phyloP scores from a whole-genome alignment of 2,113 vertebrate genomes.

The Passerina amoena region DNA sequence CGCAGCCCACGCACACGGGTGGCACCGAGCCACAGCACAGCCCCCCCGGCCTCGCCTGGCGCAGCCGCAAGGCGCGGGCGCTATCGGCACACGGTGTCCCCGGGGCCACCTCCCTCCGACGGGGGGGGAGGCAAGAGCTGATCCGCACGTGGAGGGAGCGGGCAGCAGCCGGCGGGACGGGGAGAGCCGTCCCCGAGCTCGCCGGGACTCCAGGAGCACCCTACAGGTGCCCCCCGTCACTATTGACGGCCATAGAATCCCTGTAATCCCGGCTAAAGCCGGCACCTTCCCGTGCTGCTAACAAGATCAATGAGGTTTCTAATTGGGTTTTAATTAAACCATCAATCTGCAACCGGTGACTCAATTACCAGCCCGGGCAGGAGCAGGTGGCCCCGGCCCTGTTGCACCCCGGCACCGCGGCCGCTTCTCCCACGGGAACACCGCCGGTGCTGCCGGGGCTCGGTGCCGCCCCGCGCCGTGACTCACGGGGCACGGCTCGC shows the following conservation, averaged over 20 bases:
- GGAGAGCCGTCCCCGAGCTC: background rate
- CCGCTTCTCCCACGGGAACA: background rate
- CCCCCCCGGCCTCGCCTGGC: background rate
- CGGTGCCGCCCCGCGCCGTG: background rate
- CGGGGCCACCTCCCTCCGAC: background rate
- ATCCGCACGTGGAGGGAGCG: background rate
- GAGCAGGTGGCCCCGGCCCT: background rate
- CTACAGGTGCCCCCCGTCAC: background rate
- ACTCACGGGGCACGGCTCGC: background rate
- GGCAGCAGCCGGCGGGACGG: rapidly evolving
- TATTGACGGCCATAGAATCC: background rate
- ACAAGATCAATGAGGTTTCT: constrained; percentile 72
- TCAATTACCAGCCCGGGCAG: constrained; percentile 53
- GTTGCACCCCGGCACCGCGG: background rate
- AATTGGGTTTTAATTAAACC: constrained; percentile 76
- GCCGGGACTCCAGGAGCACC: rapidly evolving
- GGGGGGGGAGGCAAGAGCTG: background rate
- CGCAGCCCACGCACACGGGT: too few species aligned
- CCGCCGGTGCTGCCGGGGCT: rapidly evolving
- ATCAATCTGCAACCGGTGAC: constrained; percentile 67
- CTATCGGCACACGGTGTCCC: background rate
- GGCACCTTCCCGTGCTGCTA: constrained; percentile 37
- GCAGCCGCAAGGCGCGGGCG: background rate
- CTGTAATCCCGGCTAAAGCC: constrained; percentile 46
- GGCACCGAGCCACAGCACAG: too few species aligned